Conservation (phyloP, 2,113 vertebrate species). For the Apaloderma vittatum region DNA sequence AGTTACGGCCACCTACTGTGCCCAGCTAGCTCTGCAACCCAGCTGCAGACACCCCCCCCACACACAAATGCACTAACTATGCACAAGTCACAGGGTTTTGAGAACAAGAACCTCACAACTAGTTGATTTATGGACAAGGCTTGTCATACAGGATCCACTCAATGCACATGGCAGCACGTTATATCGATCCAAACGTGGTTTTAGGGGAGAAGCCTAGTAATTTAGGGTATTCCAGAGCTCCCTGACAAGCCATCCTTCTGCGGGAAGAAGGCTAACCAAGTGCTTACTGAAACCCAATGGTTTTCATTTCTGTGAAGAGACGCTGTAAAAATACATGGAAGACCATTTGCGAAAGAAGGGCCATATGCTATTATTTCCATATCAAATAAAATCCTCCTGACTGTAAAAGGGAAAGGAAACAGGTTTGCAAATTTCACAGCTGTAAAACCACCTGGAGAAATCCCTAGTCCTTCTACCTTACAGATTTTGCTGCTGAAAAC, state of each 20-base stretch:
- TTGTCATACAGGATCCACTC: not conserved
- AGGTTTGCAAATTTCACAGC: not conserved
- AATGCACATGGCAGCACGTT: accelerated
- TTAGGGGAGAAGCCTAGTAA: not conserved
- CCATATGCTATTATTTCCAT: not conserved
- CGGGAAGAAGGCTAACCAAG: not conserved
- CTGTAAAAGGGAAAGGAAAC: not conserved
- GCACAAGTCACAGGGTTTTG: not conserved
- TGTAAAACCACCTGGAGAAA: not conserved
- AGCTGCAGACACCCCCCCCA: not conserved
- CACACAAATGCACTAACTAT: too few relatives aligned
- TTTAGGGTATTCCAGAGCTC: not conserved
- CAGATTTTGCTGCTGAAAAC: not conserved
- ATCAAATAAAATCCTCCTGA: not conserved
- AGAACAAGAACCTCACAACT: not conserved
- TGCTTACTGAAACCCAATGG: not conserved
- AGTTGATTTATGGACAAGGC: not conserved
- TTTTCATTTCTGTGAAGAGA: not conserved
- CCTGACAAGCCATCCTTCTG: not conserved
- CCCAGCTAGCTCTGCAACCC: not conserved
- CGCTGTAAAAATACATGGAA: conserved; percentile 6
- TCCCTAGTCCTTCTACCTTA: not conserved
- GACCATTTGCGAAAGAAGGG: not conserved
- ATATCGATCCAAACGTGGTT: not conserved
- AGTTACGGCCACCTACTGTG: not conserved